phyloP scores from a whole-genome alignment of 2,113 vertebrate genomes.

The Brachypteracias leptosomus region DNA sequence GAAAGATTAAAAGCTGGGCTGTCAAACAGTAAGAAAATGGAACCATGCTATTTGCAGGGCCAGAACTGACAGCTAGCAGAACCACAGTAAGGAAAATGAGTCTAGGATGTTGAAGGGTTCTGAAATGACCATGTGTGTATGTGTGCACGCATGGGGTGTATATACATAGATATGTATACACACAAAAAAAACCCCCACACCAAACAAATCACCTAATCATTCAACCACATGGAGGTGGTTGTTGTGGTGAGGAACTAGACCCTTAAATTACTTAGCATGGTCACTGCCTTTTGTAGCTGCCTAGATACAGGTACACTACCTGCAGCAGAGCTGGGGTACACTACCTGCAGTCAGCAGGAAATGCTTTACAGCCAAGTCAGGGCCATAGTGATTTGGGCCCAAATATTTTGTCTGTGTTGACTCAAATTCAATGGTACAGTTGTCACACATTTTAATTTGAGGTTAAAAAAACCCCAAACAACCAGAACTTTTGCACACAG shows the following conservation, averaged over 20 bases:
- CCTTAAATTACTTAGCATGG: neutral
- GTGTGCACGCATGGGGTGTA: rapidly evolving
- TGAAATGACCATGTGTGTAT: neutral
- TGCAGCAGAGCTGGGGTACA: neutral
- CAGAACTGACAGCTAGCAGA: neutral
- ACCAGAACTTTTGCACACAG: neutral
- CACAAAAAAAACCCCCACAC: too few relatives aligned
- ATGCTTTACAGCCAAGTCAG: neutral
- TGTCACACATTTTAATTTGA: neutral
- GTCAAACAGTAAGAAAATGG: neutral
- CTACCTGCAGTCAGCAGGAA: neutral
- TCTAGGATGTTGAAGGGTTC: neutral
- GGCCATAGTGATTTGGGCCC: neutral
- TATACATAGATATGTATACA: too few relatives aligned
- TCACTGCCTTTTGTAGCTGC: neutral
- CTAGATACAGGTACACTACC: neutral
- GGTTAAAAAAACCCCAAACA: neutral
- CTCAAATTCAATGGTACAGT: neutral
- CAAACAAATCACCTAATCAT: neutral
- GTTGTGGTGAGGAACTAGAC: neutral
- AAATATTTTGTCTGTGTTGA: neutral
- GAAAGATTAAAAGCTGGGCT: neutral
- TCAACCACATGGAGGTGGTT: neutral
- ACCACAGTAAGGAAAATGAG: neutral
- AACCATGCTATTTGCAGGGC: neutral